phyloP scores from a whole-genome alignment of 2,113 vertebrate genomes.

The Sphyrna mokarran region DNA sequence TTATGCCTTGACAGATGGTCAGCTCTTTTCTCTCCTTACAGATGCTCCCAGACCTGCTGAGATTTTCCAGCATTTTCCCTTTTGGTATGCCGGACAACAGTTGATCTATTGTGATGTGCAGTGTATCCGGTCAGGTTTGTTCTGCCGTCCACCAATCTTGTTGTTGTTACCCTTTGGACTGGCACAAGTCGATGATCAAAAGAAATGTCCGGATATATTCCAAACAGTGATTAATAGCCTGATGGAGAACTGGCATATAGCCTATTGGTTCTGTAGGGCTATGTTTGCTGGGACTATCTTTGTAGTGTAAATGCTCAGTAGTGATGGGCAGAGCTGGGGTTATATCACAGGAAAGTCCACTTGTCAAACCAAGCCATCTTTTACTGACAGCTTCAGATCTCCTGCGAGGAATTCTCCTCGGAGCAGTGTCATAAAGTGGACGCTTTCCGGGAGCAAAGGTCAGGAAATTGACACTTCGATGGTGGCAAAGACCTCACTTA shows the following conservation, averaged over 20 bases:
- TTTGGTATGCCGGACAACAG: not conserved
- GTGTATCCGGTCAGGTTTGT: not conserved
- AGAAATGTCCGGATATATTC: not conserved
- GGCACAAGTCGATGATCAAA: not conserved
- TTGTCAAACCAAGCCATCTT: not conserved
- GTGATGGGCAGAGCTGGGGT: not conserved
- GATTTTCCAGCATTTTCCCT: no score
- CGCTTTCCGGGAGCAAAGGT: not conserved
- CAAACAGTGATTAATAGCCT: not conserved
- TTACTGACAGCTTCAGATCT: not conserved
- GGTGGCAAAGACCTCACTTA: not conserved
- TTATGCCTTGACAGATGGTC: no score
- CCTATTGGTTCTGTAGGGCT: not conserved
- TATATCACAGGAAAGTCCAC: not conserved
- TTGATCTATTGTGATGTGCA: not conserved
- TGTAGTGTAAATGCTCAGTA: not conserved
- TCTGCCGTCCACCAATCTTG: not conserved
- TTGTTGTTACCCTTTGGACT: not conserved
- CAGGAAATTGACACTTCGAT: not conserved
- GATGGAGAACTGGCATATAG: not conserved
- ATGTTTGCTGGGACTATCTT: not conserved
- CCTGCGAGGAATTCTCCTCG: not conserved
- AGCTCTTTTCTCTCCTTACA: no score
- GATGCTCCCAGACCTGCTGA: no score
- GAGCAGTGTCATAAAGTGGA: not conserved